Conservation (phyloP, 2,113 vertebrate species). For the Ciconia boyciana region DNA sequence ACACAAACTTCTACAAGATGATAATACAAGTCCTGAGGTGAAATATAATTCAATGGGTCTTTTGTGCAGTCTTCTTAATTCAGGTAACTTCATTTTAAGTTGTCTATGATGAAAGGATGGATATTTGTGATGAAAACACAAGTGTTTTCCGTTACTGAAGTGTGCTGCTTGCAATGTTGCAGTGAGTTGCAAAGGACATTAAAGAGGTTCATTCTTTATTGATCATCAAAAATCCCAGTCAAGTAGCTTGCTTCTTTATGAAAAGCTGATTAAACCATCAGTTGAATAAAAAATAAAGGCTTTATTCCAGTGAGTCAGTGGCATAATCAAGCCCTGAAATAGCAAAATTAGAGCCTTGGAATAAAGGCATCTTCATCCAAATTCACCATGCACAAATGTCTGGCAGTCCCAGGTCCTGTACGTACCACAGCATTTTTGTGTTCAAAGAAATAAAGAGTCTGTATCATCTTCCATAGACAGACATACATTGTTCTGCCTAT, state of each 20-base stretch:
- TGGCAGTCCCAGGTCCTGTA: neutral
- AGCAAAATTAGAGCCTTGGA: neutral
- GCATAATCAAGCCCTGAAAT: neutral
- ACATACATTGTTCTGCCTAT: neutral
- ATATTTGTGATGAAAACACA: neutral
- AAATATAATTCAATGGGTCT: slow-evolving; percentile 84
- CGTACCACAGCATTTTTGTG: neutral
- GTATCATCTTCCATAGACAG: neutral
- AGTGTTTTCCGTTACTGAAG: neutral
- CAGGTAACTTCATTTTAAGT: slow-evolving; percentile 66
- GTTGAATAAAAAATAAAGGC: neutral
- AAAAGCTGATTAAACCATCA: neutral
- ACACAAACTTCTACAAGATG: slow-evolving; percentile 81
- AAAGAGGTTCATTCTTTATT: neutral
- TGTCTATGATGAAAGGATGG: neutral
- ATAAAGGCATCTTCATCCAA: neutral
- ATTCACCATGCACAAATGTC: neutral
- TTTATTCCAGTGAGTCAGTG: neutral
- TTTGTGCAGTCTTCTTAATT: slow-evolving; percentile 83
- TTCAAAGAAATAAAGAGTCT: neutral
- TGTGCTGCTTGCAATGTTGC: neutral
- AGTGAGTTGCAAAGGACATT: neutral
- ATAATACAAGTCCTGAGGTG: slow-evolving; percentile 81
- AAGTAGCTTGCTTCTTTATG: neutral
- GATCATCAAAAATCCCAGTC: neutral